phyloP scores from a whole-genome alignment of 2,797 vertebrate species.

The Remorina albescens region DNA sequence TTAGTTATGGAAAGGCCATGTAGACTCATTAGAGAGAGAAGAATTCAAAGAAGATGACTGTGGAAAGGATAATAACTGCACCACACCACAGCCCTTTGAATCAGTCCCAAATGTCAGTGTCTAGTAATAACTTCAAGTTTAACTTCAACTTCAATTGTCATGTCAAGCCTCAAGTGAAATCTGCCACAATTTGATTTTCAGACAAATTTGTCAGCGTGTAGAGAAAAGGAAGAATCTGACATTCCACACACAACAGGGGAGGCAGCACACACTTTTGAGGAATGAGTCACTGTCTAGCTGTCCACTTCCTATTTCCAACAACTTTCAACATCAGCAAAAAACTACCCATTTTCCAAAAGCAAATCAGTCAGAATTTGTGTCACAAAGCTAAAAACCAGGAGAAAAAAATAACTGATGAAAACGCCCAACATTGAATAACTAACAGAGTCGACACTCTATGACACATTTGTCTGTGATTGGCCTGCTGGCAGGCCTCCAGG shows the following conservation, averaged over 20 bases:
- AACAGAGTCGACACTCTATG: conserved; percentile 40
- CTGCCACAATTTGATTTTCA: conserved; percentile 10
- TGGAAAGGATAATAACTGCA: conserved; percentile 1
- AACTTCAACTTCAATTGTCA: conserved; percentile 10
- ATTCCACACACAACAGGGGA: conserved; percentile 18
- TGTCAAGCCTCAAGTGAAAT: background rate
- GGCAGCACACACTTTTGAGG: background rate
- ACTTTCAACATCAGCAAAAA: conserved; percentile 56
- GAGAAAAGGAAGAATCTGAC: conserved; percentile 27
- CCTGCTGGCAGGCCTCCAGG: conserved; percentile 65
- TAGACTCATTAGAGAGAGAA: background rate
- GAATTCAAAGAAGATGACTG: conserved; percentile 1
- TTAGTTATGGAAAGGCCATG: conserved; percentile 6
- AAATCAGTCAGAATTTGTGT: background rate
- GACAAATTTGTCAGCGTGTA: conserved; percentile 8
- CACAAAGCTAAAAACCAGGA: conserved; percentile 44
- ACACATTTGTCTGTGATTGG: conserved; percentile 60
- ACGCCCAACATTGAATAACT: conserved; percentile 41
- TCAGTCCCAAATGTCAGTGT: conserved; percentile 13
- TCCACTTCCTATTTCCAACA: conserved; percentile 60
- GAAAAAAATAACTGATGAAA: conserved; percentile 42
- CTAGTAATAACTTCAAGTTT: background rate
- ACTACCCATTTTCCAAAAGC: conserved; percentile 30
- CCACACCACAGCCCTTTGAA: background rate
- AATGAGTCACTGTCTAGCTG: conserved; percentile 28